Conservation (phyloP, 2,797 vertebrate species). For the Sebastiscus albofasciatus region DNA sequence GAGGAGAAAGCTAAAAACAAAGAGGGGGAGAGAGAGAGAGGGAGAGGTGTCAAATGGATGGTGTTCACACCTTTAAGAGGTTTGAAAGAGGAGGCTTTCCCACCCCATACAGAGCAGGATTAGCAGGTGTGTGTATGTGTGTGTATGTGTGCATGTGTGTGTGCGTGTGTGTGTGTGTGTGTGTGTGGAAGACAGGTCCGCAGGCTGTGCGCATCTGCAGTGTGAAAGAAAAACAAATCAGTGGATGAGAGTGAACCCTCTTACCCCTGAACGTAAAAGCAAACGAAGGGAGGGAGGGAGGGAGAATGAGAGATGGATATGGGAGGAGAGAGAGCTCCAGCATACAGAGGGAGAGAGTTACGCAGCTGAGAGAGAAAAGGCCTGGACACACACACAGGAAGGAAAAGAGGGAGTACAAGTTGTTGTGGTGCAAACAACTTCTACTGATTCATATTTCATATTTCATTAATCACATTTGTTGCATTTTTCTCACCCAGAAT, state of each 20-base stretch:
- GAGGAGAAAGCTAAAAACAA: slow-evolving; percentile 35
- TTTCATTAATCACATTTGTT: neutral
- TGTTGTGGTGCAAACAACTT: neutral
- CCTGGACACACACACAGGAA: neutral
- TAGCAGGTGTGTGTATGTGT: slow-evolving; percentile 52
- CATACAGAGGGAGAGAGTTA: neutral
- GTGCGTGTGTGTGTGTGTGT: slow-evolving; percentile 36
- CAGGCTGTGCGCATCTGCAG: slow-evolving; percentile 68
- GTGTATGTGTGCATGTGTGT: slow-evolving; percentile 35
- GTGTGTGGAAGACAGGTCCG: slow-evolving; percentile 28
- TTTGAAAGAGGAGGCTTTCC: slow-evolving; percentile 66
- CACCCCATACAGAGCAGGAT: slow-evolving; percentile 56
- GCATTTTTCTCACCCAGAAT: neutral
- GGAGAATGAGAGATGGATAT: slow-evolving; percentile 6
- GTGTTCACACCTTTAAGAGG: slow-evolving; percentile 64
- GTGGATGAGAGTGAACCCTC: slow-evolving; percentile 70
- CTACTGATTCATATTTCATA: neutral
- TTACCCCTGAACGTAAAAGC: slow-evolving; percentile 61
- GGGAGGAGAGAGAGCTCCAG: slow-evolving; percentile 1
- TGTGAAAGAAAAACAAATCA: slow-evolving; percentile 75
- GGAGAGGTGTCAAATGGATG: slow-evolving; percentile 56
- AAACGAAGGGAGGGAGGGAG: slow-evolving; percentile 21
- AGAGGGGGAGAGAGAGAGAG: neutral
- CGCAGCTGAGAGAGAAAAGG: neutral
- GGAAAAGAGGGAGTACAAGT: neutral